Percentiles rank a stretch among this genome's conserved stretches.
Conservation (phyloP, 1,140 invertebrate genomes). For the Pogonus chalceus region DNA sequence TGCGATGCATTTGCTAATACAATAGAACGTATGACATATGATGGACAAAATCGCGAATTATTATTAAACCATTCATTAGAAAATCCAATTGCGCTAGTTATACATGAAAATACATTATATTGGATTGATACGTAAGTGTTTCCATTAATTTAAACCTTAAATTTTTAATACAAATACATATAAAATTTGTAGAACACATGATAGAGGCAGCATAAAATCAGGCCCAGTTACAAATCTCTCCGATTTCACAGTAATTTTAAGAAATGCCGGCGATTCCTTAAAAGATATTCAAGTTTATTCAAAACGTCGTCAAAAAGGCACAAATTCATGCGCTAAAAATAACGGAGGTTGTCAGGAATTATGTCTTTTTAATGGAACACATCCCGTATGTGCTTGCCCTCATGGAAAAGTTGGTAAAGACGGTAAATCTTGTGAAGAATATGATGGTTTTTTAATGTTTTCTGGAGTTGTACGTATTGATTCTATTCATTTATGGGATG, state of each 20-base stretch:
- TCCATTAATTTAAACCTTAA: conserved; percentile 4
- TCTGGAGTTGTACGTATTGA: conserved; percentile 64
- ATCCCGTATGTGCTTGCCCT: conserved; percentile 59
- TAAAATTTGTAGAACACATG: conserved; percentile 41
- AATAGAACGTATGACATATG: conserved; percentile 67
- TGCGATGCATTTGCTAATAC: conserved; percentile 74
- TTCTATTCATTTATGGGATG: conserved; percentile 61
- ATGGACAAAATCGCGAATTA: conserved; percentile 59
- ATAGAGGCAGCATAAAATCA: conserved; percentile 53
- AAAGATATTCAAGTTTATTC: conserved; percentile 61
- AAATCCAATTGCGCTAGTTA: conserved; percentile 67
- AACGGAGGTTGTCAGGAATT: conserved; percentile 68
- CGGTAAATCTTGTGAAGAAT: conserved; percentile 54
- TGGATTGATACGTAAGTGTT: conserved; percentile 66
- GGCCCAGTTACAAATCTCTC: conserved; percentile 50
- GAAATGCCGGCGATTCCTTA: conserved; percentile 53
- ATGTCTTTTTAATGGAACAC: conserved; percentile 64
- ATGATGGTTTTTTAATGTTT: conserved; percentile 66
- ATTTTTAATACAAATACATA: background rate
- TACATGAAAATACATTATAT: conserved; percentile 67
- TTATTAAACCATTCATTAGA: conserved; percentile 60
- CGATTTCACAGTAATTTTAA: conserved; percentile 43
- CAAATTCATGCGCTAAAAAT: conserved; percentile 54
- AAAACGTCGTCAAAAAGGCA: conserved; percentile 43
- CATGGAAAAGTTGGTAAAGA: conserved; percentile 57